Evolutionary conservation across 2,113 vertebrate genomes (phyloP), one percentile per base, ranked within the genome.

Genomic region (Spilogale gracilis): DNA sequence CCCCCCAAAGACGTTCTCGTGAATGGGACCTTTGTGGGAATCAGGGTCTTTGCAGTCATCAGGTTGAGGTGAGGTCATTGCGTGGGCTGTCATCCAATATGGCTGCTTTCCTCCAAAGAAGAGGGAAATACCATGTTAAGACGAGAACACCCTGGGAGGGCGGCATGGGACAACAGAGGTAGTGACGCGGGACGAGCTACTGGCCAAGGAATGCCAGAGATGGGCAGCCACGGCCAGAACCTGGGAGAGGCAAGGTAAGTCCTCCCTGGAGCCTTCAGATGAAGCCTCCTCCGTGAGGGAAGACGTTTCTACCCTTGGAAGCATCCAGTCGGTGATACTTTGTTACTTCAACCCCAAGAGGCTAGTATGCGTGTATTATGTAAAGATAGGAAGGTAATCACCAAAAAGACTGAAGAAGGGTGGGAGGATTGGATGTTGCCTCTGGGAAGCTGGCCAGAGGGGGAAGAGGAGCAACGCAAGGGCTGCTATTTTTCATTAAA

Each of bases 201-300:
- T 3, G 48, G 20, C 1, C 25, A 13, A 67, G 18, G 65, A 54
- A 50, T 0, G 6, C 56, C 76, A 21, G 17, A 27, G 60, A 60
- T 6, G 0, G 3, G 11, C 1, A 6, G 71, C 84, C 12, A 38
- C n/a, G 11, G 5, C 14, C 54, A 1, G 9, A 10, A 11, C 23
- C 86, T 0, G 18, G 43, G 23, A 54, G 63, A n/a, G 12, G 12
- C 54, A 0, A 6, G 4, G 38, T 14, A 8, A 32, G n/a, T 2
- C 0, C 18, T 32, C 25, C 58, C 9, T 48, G 0, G 14, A 43
- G 11, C 9, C n/a, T 56, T 27, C 10, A 1, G 78, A 43, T 38
- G 2, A 21, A 32, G 3, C 3, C 43, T 43, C 25, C 73, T 74
- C 27, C 5, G 5, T 0, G 10, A 76, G 69, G 69, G 3, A 38